A percentile compares a stretch with the other conserved stretches of the same genome.
Conservation (phyloP, 1,140 invertebrate genomes). For the Goniozus legneri region DNA sequence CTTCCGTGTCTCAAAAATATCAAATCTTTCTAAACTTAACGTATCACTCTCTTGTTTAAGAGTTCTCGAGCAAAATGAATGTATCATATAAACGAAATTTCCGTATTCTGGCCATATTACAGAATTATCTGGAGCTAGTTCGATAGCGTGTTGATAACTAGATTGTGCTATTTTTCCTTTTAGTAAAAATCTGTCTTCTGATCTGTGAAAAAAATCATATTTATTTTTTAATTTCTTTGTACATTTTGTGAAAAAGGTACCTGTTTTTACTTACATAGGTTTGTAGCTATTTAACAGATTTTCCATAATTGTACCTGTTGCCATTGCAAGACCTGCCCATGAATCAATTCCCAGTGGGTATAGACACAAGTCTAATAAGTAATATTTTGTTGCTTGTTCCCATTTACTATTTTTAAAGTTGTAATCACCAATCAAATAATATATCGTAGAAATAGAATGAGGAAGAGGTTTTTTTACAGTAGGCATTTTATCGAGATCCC, state of each 20-base stretch:
- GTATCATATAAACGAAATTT: slow-evolving; percentile 79
- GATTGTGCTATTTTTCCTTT: slow-evolving; percentile 68
- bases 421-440: slow-evolving; percentile 87
- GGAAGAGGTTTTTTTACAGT: slow-evolving; percentile 48
- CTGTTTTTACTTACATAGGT: slow-evolving; percentile 53
- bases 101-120: slow-evolving; percentile 88
- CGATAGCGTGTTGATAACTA: slow-evolving; percentile 75
- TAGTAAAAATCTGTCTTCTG: slow-evolving; percentile 68
- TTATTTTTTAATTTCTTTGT: slow-evolving; percentile 3
- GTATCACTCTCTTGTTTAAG: slow-evolving; percentile 76
- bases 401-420: slow-evolving; percentile 85
- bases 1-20: slow-evolving; percentile 70
- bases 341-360: slow-evolving; percentile 80
- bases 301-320: slow-evolving; percentile 76
- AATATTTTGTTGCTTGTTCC: slow-evolving; percentile 76
- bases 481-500: slow-evolving; percentile 57
- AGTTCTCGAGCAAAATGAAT: slow-evolving; percentile 81
- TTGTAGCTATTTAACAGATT: slow-evolving; percentile 75
- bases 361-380: slow-evolving; percentile 76
- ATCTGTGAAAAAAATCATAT: slow-evolving; percentile 43
- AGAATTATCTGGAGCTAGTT: slow-evolving; percentile 66
- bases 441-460: slow-evolving; percentile 68
- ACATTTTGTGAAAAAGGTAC: slow-evolving; percentile 7
- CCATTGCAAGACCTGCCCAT: slow-evolving; percentile 86
- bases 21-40: slow-evolving; percentile 75